Evolutionary conservation across 2,888 invertebrate genomes (phyloP).

Genomic region (Rhabditoides inermis): DNA sequence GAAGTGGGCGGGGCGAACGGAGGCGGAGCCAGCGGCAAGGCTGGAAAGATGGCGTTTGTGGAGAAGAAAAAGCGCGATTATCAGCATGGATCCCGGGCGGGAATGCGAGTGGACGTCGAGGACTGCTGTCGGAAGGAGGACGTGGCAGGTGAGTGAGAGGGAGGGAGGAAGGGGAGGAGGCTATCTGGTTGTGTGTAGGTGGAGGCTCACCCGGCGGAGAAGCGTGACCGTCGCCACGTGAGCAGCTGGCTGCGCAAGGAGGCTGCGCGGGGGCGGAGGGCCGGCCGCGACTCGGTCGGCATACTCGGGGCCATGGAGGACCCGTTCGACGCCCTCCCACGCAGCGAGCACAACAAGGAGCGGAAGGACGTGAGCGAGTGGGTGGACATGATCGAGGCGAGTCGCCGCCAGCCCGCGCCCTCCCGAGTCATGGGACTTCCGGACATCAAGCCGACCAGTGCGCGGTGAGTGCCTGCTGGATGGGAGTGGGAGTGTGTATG

Average conservation of each 20-base stretch:
- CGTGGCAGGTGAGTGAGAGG: conserved; percentile 38
- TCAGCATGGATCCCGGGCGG: conserved; percentile 8
- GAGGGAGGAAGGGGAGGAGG: no score
- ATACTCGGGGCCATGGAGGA: conserved; percentile 35
- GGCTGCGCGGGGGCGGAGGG: conserved; percentile 19
- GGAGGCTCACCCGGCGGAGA: conserved; percentile 17
- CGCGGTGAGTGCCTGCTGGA: no score
- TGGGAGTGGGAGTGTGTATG: no score
- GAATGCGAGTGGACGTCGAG: conserved; percentile 30
- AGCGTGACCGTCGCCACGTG: conserved; percentile 18
- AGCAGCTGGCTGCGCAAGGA: conserved; percentile 34
- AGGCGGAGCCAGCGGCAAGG: conserved; percentile 8
- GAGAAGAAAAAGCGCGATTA: conserved; percentile 19
- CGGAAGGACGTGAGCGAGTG: conserved; percentile 12
- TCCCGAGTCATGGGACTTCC: no score
- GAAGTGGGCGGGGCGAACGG: no score
- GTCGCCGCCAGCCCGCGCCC: conserved; percentile 21
- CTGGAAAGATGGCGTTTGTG: conserved; percentile 18
- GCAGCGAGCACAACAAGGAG: conserved; percentile 3
- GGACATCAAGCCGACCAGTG: no score
- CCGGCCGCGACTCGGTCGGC: conserved; percentile 20
- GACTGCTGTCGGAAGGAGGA: conserved; percentile 37
- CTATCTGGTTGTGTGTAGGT: no score
- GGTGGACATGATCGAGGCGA: conserved; percentile 19
- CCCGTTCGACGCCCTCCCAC: conserved; percentile 30